phyloP scores from a whole-genome alignment of 2,888 invertebrate species.

The Athetis lepigone region DNA sequence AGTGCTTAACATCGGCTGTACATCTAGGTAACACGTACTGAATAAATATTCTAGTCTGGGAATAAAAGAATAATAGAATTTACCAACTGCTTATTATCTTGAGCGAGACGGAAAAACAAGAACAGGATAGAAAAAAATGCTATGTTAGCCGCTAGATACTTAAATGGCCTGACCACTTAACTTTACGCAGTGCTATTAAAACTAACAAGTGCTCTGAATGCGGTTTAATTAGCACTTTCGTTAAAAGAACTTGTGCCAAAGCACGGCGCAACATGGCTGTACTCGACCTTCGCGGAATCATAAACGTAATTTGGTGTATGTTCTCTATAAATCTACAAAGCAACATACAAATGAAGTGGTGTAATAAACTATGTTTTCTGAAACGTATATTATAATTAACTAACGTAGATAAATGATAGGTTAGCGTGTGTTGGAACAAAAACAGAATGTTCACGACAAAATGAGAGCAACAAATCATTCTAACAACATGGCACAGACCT shows the following conservation, averaged over 20 bases:
- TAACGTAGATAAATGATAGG: conserved; percentile 52
- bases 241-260: conserved; percentile 26
- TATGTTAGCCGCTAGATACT: conserved; percentile 6
- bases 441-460: conserved; percentile 42
- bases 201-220: conserved; percentile 29
- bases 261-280: conserved; percentile 13
- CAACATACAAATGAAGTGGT: conserved; percentile 36
- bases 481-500: conserved; percentile 54
- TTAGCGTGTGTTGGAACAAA: conserved; percentile 48
- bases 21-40: conserved; percentile 48
- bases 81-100: conserved; percentile 12
- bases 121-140: background rate
- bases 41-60: conserved; percentile 47
- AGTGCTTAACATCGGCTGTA: conserved; percentile 54
- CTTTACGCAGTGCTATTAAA: conserved; percentile 25
- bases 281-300: conserved; percentile 10
- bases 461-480: conserved; percentile 54
- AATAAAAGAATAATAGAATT: conserved; percentile 36
- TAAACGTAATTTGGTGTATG: conserved; percentile 14
- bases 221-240: conserved; percentile 31
- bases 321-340: conserved; percentile 28
- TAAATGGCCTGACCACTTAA: conserved; percentile 21
- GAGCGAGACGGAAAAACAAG: conserved; percentile 7
- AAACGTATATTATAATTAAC: conserved; percentile 54
- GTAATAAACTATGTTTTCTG: conserved; percentile 44